These are phyloP conservation scores for Lepilemur septentrionalis DNA, from an alignment of 2,797 vertebrate genomes.

Conservation along the genomic window DNA sequence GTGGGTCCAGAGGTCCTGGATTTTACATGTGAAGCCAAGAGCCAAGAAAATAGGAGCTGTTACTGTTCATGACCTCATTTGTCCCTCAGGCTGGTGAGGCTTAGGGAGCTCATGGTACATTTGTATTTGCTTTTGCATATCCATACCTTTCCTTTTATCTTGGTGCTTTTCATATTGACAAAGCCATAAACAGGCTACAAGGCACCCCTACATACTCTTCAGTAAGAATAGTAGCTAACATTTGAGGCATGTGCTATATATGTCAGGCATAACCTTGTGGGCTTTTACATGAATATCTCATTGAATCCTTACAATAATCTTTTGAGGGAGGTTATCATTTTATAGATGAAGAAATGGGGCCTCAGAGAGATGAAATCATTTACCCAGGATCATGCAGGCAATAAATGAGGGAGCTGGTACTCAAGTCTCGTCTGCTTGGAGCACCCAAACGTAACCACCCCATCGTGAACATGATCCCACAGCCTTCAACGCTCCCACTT, in stretches of 20 bases:
- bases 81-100: background rate
- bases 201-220: background rate
- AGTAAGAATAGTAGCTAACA: background rate
- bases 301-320: background rate
- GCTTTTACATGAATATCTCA: background rate
- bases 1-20: background rate
- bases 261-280: background rate
- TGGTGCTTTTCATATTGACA: background rate
- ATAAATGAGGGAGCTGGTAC: background rate
- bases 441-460: background rate
- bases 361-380: background rate
- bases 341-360: background rate
- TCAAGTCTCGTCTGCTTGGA: background rate
- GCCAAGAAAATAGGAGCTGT: background rate
- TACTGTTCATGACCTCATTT: background rate
- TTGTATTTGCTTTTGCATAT: background rate
- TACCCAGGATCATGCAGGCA: background rate
- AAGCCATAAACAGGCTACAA: background rate
- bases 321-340: background rate
- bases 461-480: background rate
- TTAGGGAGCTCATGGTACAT: background rate
- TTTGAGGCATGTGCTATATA: accelerated
- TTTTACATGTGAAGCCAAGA: constrained; percentile 19
- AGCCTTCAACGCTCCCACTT: no score
- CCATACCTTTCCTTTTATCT: background rate